Base-by-base conservation (phyloP, 2,113 vertebrate genomes). In the Paracyprichromis sp. region DNA sequence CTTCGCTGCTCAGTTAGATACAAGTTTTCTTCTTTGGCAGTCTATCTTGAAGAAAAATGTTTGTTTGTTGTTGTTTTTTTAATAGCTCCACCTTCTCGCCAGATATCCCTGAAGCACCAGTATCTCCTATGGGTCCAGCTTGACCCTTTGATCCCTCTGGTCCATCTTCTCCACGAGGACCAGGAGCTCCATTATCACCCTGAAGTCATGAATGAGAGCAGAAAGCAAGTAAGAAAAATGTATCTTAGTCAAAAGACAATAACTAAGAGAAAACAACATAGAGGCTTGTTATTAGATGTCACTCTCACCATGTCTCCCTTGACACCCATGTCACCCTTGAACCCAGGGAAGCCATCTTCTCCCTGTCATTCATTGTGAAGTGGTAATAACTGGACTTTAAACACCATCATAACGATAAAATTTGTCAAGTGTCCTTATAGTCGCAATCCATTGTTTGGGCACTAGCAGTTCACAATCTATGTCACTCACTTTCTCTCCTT, bases 291-390 rank as follows among this genome's bases (percentile, higher is more conserved):
- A 43, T 83, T 36, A 71, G 57, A 3, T 8, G 21, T 19, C 10
- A 21, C 29, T 45, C 97, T 97, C 95, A 98, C 98, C 96, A 95
- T 92, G 81, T 99, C 98, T 10, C 98, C 98, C 84, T 97, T 98
- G 81, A 95, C 85, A 29, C 98, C 98, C 91, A 95, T 97, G 43
- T 99, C 98, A 59, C 98, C 98, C 95, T 98, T 99, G 90, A 96
- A 96, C 82, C 98, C 98, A 0, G 97, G 97, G 88, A 98, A 99
- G 87, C 98, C 98, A 21, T 98, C 98, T 96, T 98, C 98, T 93
- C 98, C 98, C 98, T 98, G 93, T 61, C 26, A 63, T 9, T 82
- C 57, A 90, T 76, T 84, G 40, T 92, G 10, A 47, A 84, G 10
- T 61, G 21, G 24, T 83, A 78, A 53, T 81, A 31, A 66, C 56